Evolutionary conservation across 2,888 invertebrate species (phyloP).

Genomic region (Scaptomyza tumidula): DNA sequence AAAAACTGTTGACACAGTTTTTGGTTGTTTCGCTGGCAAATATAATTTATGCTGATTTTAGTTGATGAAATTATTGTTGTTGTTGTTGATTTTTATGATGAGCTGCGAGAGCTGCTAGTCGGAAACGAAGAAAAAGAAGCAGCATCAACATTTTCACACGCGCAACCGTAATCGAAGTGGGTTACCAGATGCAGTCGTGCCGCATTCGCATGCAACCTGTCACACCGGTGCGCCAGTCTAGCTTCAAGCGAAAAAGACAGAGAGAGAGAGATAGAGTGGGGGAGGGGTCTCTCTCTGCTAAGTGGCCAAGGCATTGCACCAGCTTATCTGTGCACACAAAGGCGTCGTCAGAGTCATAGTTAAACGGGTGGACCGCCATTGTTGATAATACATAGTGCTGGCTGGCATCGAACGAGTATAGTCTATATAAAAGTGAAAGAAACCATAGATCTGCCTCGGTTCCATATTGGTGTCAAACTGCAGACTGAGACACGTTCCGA

Average conservation of each 20-base stretch:
- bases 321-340: conserved; percentile 65
- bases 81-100: conserved; percentile 45
- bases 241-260: not conserved
- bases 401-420: not conserved
- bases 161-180: conserved; percentile 74
- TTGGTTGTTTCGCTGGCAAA: conserved; percentile 25
- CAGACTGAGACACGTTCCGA: conserved; percentile 53
- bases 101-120: conserved; percentile 48
- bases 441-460: conserved; percentile 14
- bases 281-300: conserved; percentile 34
- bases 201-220: conserved; percentile 77
- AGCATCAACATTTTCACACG: conserved; percentile 67
- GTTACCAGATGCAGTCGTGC: conserved; percentile 78
- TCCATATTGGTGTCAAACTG: conserved; percentile 75
- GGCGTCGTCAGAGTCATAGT: conserved; percentile 47
- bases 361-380: conserved; percentile 26
- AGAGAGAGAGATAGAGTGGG: not conserved
- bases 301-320: conserved; percentile 73
- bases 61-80: conserved; percentile 56
- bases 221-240: conserved; percentile 59
- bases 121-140: not conserved
- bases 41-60: conserved; percentile 66
- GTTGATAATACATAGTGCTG: conserved; percentile 6
- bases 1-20: conserved; percentile 59
- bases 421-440: conserved; percentile 69